Percentiles rank a stretch among this genome's conserved stretches.
Conservation (phyloP, 2,888 invertebrate species). For the Drosophila quasianomalipes region DNA sequence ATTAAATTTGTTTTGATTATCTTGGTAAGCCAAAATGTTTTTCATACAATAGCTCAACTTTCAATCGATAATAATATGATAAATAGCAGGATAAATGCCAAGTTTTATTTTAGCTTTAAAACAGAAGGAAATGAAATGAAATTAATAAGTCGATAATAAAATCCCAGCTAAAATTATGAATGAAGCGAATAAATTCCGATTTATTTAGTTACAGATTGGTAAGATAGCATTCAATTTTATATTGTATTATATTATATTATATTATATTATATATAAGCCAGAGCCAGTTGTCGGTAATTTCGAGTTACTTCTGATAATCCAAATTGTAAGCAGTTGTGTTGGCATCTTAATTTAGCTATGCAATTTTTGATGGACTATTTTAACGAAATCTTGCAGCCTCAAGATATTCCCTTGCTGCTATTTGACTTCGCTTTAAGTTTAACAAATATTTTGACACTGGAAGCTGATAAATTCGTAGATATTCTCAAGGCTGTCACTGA, state of each 20-base stretch:
- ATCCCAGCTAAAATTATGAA: neutral
- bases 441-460: conserved; percentile 26
- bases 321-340: neutral
- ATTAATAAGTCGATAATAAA: neutral
- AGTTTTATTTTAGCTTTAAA: neutral
- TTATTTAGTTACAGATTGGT: neutral
- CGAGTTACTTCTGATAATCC: neutral
- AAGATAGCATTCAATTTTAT: neutral
- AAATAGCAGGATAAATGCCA: neutral
- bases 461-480: conserved; percentile 20
- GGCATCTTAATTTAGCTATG: neutral
- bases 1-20: rapidly evolving
- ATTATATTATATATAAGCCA: neutral
- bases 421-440: conserved; percentile 22
- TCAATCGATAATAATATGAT: neutral
- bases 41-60: neutral
- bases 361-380: neutral
- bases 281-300: neutral
- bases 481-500: conserved; percentile 32
- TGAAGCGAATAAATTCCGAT: neutral
- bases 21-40: neutral
- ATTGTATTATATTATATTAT: no score
- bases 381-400: neutral
- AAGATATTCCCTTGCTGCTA: neutral
- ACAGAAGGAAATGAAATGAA: neutral